Evolutionary conservation across 1,140 invertebrate species (phyloP).

Genomic region (Diorhabda elongata): DNA sequence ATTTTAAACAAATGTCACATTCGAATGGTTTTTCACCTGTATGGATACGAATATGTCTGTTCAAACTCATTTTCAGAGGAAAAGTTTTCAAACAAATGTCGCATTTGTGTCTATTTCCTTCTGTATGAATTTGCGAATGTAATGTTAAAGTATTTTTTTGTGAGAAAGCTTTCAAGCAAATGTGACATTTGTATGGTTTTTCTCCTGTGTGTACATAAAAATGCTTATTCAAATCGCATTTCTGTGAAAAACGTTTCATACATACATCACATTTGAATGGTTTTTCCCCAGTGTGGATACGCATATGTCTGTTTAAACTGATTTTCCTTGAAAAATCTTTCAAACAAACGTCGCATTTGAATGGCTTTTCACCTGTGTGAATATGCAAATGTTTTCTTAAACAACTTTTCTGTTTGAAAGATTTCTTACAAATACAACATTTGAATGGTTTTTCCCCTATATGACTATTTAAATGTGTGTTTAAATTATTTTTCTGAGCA

Average conservation of each 20-base stretch:
- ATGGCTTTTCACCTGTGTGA: background rate
- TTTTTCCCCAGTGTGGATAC: background rate
- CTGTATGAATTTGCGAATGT: background rate
- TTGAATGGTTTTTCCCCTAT: background rate
- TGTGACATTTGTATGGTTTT: too few species aligned
- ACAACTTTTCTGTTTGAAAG: background rate
- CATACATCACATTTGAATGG: background rate
- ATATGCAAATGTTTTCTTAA: background rate
- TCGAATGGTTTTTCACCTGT: background rate
- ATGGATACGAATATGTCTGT: background rate
- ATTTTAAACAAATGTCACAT: background rate
- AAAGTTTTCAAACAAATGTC: background rate
- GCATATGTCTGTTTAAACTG: background rate
- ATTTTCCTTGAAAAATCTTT: background rate
- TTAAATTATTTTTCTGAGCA: background rate
- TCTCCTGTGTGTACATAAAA: constrained; percentile 19
- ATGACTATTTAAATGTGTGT: background rate
- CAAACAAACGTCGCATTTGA: background rate
- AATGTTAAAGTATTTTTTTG: background rate
- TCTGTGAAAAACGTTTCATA: background rate
- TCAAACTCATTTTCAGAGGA: background rate
- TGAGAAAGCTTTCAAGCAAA: background rate
- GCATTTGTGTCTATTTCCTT: background rate
- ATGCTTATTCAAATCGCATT: background rate
- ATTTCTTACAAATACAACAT: background rate